Evolutionary conservation across 2,888 invertebrate species (phyloP), one percentile per base, ranked within the genome.

Genomic region (Arge pagana): DNA sequence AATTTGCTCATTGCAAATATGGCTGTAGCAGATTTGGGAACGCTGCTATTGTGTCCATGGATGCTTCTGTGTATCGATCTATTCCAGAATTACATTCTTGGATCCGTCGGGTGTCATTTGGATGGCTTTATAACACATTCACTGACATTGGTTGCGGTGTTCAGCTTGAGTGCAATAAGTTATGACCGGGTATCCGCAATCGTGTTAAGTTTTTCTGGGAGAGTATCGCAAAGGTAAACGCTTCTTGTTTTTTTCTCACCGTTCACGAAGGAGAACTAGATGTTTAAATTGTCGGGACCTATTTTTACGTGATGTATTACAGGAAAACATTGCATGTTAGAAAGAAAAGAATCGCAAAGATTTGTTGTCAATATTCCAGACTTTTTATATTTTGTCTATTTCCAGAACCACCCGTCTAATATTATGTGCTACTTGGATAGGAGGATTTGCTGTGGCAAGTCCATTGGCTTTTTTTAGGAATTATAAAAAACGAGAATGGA

Each of bases 151-250:
- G 85, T 90, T 2, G 87, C 88, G 37, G 89, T 93, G 0, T 83
- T 88, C 54, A 91, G 88, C 52, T 80, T 93, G 52, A 85, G 88
- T 26, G 82, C 86, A 16, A 88, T 93, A 0, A 90, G 90, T 42
- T 91, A 90, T 66, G 92, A 93, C 69, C 82, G 93, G 15, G 78
- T 93, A 18, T 89, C 90, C 3, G 90, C 90, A 5, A 90, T 93
- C 31, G 87, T 88, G 0, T 74, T 65, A 7, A 64, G 66, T 16
- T 61, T 61, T 21, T 48, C 60, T 1, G 63, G 64, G 13, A 65
- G 65, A 53, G 39, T 68, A 42, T 56, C 65, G 4, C 45, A 21
- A 30, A 58, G 62, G 65, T 68, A 45, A 33, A n/a, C n/a, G n/a
- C n/a, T n/a, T n/a, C n/a, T n/a, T n/a, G n/a, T n/a, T n/a, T n/a